Percentiles rank a stretch among this genome's conserved stretches.
phyloP scores from a whole-genome alignment of 2,113 vertebrate genomes.

The Corythornis cristatus region DNA sequence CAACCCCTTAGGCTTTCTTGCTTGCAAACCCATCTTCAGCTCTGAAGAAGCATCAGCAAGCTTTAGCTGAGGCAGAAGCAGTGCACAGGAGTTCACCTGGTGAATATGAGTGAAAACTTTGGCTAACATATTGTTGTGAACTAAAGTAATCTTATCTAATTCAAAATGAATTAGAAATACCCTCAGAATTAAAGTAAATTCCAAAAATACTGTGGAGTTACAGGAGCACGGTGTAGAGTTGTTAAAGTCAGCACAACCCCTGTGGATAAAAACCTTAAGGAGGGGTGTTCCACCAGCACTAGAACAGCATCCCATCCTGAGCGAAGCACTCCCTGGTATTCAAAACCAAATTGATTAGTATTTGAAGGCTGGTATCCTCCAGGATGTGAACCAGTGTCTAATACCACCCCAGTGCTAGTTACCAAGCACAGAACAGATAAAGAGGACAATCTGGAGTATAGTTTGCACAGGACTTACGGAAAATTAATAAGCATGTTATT shows the following conservation, averaged over 20 bases:
- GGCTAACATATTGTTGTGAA: fast-evolving
- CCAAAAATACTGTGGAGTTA: not conserved
- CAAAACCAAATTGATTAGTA: not conserved
- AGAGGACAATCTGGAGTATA: not conserved
- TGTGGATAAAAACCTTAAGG: not conserved
- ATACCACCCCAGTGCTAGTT: not conserved
- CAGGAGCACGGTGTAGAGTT: not conserved
- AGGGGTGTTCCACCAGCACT: not conserved
- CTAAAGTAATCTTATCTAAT: not conserved
- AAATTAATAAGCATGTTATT: not conserved
- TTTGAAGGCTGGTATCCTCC: not conserved
- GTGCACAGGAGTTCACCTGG: fast-evolving
- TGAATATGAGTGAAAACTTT: not conserved
- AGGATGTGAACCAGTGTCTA: not conserved
- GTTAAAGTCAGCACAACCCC: not conserved
- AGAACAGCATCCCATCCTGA: not conserved
- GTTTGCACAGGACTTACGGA: not conserved
- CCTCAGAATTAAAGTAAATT: not conserved
- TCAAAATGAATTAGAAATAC: not conserved
- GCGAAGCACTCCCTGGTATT: not conserved
- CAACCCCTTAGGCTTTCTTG: not conserved
- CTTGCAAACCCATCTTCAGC: not conserved
- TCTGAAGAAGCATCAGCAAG: not conserved
- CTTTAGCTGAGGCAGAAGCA: not conserved
- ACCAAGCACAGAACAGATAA: not conserved